Conservation (phyloP, 2,888 invertebrate genomes). For the Lithophane leautieri region DNA sequence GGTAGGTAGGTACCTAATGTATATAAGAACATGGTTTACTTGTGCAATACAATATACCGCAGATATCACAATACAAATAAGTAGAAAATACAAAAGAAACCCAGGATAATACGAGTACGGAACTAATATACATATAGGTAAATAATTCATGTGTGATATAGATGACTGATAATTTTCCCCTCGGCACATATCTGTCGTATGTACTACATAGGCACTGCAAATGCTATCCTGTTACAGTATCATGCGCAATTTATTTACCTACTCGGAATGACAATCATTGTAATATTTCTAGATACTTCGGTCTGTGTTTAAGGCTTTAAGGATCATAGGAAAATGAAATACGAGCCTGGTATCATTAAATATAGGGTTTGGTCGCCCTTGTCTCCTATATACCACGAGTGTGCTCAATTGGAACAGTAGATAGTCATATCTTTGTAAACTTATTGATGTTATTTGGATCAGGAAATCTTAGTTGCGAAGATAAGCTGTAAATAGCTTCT, state of each 20-base stretch:
- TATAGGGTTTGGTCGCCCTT: neutral
- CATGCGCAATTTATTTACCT: constrained; percentile 29
- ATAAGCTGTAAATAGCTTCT: too few species aligned
- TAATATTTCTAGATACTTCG: constrained; percentile 36
- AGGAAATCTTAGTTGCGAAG: neutral
- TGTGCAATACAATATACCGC: neutral
- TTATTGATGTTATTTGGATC: neutral
- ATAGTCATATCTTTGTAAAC: neutral
- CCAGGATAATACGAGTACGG: constrained; percentile 13
- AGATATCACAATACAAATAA: neutral
- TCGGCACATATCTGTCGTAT: constrained; percentile 31
- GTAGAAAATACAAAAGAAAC: constrained; percentile 34
- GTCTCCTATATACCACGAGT: neutral
- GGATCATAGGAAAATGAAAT: neutral
- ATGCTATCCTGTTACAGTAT: constrained; percentile 50
- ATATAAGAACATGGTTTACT: neutral
- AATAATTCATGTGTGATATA: constrained; percentile 46
- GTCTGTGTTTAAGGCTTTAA: constrained; percentile 5
- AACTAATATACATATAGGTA: constrained; percentile 20
- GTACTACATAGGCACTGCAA: constrained; percentile 22
- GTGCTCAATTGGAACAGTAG: neutral
- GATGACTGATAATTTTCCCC: constrained; percentile 46
- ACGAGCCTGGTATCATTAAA: neutral
- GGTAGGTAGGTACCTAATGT: neutral
- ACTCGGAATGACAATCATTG: constrained; percentile 18